Base-by-base conservation (phyloP, 2,797 vertebrate species). In the Taeniopygia guttata region DNA sequence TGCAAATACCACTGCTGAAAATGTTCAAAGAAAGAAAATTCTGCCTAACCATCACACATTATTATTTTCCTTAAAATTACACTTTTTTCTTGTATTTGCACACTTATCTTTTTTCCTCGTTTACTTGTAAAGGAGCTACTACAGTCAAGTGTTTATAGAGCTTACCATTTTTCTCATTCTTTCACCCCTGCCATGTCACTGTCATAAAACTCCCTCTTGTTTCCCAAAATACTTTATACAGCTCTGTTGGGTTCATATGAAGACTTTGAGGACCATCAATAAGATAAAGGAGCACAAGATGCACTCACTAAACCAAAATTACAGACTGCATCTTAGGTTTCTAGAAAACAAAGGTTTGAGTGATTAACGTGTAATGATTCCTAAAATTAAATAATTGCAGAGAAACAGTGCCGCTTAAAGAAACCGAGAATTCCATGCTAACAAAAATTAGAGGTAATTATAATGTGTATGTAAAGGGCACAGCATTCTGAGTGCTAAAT, bases 381-480 rank as follows among this genome's bases (percentile, higher is more conserved):
- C 88, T 87, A 90, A 95, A 90, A 94, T 85, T 85, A 96, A 95
- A 75, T 92, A 91, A 94, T 38, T 93, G 62, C 78, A 89, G 86
- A 92, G 94, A 92, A 89, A 84, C 75, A 75, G 80, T 8, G 48
- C 84, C 86, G 68, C 80, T 82, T 66, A 81, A 83, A 91, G 80
- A 90, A 95, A 93, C 83, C 1, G 0, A 84, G 76, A 90, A 73
- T 86, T 81, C 72, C 56, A 77, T 26, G 54, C 58, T 86, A 94
- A 55, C 62, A 95, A 96, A 95, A 92, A 92, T 92, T 69, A 96
- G 79, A 95, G 66, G 59, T 79, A 86, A 88, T 95, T 93, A 93
- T 56, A 90, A 88, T 7, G 52, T 75, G 43, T 80, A 68, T 12
- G 54, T 42, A 94, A 90, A 96, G 89, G 90, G 84, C 80, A 79